phyloP scores from a whole-genome alignment of 2,113 vertebrate genomes.

The Lasiurus borealis region DNA sequence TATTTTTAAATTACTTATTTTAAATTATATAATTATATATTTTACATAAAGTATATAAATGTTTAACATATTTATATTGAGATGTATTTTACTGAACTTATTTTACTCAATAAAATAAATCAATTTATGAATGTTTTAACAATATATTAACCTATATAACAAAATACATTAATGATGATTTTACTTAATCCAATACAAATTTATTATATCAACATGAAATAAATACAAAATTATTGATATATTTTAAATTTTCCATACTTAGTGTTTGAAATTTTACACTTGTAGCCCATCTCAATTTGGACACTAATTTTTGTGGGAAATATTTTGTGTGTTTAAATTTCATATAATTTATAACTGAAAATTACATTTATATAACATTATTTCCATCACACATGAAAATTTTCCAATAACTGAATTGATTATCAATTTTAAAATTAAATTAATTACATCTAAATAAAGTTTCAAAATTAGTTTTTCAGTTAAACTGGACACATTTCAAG shows the following conservation, averaged over 20 bases:
- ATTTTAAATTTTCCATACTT: not conserved
- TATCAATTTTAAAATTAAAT: conserved; percentile 2
- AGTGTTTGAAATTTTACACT: not conserved
- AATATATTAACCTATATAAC: not conserved
- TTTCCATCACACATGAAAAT: not conserved
- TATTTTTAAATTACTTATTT: not conserved
- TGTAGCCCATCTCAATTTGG: not conserved
- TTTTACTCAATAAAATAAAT: not conserved
- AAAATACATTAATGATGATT: conserved; percentile 12
- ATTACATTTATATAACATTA: not conserved
- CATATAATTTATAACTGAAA: not conserved
- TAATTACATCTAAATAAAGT: not conserved
- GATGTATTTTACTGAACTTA: not conserved
- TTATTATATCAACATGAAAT: not conserved
- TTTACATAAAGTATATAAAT: not conserved
- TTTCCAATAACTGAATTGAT: not conserved
- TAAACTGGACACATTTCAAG: not conserved
- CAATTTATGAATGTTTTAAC: not conserved
- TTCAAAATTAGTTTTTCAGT: not conserved
- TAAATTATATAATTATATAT: not conserved
- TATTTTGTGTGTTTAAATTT: not conserved
- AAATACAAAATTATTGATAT: conserved; percentile 5
- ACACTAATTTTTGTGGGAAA: not conserved
- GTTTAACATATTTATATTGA: not conserved
- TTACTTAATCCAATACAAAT: not conserved